Evolutionary conservation across 37 sponge, comb jelly and placozoan genomes (phyloP).

Genomic region (Ianthella basta): DNA sequence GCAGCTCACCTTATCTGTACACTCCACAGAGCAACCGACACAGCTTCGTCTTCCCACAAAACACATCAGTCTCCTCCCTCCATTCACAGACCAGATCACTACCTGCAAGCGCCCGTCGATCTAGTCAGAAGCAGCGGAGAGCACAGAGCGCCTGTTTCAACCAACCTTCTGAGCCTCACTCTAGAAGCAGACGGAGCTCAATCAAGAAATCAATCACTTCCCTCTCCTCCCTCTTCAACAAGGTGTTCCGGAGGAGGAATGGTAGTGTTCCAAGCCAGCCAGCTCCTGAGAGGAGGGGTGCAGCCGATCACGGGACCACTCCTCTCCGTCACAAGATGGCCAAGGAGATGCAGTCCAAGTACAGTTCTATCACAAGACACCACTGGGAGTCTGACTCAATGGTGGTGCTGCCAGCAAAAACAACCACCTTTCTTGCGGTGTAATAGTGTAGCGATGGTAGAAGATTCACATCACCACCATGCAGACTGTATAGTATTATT

Average conservation of each 20-base stretch:
- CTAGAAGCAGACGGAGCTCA: not conserved
- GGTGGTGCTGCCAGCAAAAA: not conserved
- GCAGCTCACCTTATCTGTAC: no score
- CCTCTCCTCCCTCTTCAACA: not conserved
- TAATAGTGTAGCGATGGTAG: not conserved
- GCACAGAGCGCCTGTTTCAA: not conserved
- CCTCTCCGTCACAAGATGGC: not conserved
- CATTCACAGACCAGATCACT: not conserved
- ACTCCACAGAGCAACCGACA: not conserved
- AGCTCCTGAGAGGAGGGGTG: not conserved
- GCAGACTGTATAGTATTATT: no score
- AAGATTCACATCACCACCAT: not conserved
- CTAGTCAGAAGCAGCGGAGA: not conserved
- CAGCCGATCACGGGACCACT: not conserved
- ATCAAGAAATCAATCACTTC: not conserved
- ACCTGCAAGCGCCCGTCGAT: not conserved
- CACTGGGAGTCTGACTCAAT: conserved; percentile 4
- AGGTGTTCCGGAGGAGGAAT: not conserved
- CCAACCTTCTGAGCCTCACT: not conserved
- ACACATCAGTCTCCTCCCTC: not conserved
- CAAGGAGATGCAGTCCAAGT: conserved; percentile 5
- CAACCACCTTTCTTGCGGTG: not conserved
- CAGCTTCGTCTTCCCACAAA: not conserved
- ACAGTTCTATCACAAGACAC: not conserved
- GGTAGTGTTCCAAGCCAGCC: not conserved